Percentiles rank a stretch among this genome's conserved stretches.
Evolutionary conservation across 2,888 invertebrate genomes (phyloP).

Genomic region (Cabera pusaria): DNA sequence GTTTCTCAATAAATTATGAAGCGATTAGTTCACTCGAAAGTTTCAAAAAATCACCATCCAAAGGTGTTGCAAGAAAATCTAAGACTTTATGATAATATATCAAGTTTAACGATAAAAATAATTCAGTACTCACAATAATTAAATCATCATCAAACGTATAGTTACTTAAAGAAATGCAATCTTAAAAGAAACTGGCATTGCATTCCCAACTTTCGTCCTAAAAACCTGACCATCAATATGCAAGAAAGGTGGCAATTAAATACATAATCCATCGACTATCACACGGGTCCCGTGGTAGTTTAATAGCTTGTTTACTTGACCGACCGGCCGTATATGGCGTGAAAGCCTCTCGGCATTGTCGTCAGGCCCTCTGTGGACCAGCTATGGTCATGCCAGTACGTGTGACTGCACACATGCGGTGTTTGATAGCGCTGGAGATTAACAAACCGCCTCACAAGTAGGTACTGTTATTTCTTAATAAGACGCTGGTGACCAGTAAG

Average conservation of each 20-base stretch:
- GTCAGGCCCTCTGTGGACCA: slow-evolving; percentile 59
- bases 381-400: slow-evolving; percentile 58
- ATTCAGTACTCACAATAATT: too few relatives aligned
- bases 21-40: too few relatives aligned
- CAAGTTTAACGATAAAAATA: too few relatives aligned
- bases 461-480: slow-evolving; percentile 22
- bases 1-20: too few relatives aligned
- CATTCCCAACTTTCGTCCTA: slow-evolving; percentile 26
- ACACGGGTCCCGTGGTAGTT: slow-evolving; percentile 57
- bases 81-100: too few relatives aligned
- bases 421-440: slow-evolving; percentile 53
- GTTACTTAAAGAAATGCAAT: slow-evolving; percentile 23
- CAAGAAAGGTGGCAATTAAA: slow-evolving; percentile 69
- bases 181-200: slow-evolving; percentile 3
- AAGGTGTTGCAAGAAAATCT: too few relatives aligned
- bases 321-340: slow-evolving; percentile 71
- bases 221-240: slow-evolving; percentile 49
- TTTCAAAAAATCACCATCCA: too few relatives aligned
- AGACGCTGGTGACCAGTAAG: too few relatives aligned
- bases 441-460: slow-evolving; percentile 39
- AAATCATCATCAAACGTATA: too few relatives aligned
- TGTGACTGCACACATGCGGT: slow-evolving; percentile 51
- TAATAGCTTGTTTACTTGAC: slow-evolving; percentile 73
- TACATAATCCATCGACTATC: slow-evolving; percentile 71
- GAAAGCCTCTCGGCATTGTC: slow-evolving; percentile 78